phyloP scores from a whole-genome alignment of 2,888 invertebrate genomes.

The Coremacera marginata region DNA sequence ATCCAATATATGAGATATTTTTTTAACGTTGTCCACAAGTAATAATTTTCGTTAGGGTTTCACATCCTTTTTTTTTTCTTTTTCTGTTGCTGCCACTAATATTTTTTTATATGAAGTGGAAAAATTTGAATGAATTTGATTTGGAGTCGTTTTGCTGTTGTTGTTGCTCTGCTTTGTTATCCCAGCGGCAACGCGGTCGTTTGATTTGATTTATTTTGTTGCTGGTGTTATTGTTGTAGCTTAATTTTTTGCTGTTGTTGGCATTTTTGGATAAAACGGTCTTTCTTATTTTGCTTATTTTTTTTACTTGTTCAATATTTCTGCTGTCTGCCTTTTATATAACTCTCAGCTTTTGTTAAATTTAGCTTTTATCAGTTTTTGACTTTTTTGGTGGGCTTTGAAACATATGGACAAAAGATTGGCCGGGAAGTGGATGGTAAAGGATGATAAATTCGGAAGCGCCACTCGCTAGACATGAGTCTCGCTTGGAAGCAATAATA shows the following conservation, averaged over 20 bases:
- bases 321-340: not conserved
- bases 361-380: slow-evolving; percentile 17
- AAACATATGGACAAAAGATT: not conserved
- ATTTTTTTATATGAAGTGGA: slow-evolving; percentile 11
- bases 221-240: slow-evolving; percentile 5
- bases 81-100: not conserved
- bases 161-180: not conserved
- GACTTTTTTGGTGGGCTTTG: not conserved
- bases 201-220: slow-evolving; percentile 33
- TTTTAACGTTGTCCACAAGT: slow-evolving; percentile 24
- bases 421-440: not conserved
- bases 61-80: slow-evolving; percentile 15
- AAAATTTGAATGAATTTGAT: slow-evolving; percentile 33
- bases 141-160: not conserved
- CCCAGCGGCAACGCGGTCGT: slow-evolving; percentile 14
- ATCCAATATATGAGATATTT: not conserved
- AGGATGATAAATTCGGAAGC: not conserved
- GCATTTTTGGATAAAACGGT: not conserved
- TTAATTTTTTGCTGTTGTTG: slow-evolving; percentile 20
- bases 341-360: not conserved
- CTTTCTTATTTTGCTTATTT: not conserved
- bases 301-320: not conserved
- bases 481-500: slow-evolving; percentile 31
- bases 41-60: slow-evolving; percentile 30
- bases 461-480: not conserved